These are phyloP conservation scores for Synanthedon myopaeformis DNA, from an alignment of 2,888 invertebrate species.

Conservation along the genomic window DNA sequence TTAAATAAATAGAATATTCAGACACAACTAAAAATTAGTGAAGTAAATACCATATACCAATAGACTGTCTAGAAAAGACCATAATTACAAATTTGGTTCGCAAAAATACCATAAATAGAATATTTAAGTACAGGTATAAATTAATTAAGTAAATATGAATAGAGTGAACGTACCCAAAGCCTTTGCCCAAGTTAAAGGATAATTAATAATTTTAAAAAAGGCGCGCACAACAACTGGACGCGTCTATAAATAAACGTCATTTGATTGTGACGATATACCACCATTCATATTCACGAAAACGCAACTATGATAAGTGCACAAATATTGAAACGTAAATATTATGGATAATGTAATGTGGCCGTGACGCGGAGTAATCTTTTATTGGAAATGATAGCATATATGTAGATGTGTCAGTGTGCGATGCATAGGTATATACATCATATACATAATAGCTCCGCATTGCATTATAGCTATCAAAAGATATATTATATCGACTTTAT, in stretches of 20 bases:
- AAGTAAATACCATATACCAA: too few relatives aligned
- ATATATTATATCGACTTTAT: too few relatives aligned
- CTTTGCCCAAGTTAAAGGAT: background rate
- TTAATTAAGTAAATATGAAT: too few relatives aligned
- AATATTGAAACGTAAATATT: background rate
- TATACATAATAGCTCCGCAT: too few relatives aligned
- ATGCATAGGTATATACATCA: background rate
- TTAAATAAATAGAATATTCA: too few relatives aligned
- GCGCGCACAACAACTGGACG: conserved; percentile 1
- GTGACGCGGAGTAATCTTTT: background rate
- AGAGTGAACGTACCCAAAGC: too few relatives aligned
- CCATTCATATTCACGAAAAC: background rate
- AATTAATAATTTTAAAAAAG: conserved; percentile 2
- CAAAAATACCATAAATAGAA: too few relatives aligned
- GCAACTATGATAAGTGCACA: background rate
- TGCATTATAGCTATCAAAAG: too few relatives aligned
- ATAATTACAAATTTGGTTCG: too few relatives aligned
- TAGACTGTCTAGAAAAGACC: too few relatives aligned
- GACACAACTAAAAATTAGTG: too few relatives aligned
- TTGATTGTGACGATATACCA: conserved; percentile 1
- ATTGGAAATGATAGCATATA: background rate
- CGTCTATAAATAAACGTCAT: conserved; percentile 5
- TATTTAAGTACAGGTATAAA: too few relatives aligned
- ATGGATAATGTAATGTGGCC: background rate
- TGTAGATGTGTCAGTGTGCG: background rate